Conservation (phyloP, 2,797 vertebrate genomes). For the Remorina albescens region DNA sequence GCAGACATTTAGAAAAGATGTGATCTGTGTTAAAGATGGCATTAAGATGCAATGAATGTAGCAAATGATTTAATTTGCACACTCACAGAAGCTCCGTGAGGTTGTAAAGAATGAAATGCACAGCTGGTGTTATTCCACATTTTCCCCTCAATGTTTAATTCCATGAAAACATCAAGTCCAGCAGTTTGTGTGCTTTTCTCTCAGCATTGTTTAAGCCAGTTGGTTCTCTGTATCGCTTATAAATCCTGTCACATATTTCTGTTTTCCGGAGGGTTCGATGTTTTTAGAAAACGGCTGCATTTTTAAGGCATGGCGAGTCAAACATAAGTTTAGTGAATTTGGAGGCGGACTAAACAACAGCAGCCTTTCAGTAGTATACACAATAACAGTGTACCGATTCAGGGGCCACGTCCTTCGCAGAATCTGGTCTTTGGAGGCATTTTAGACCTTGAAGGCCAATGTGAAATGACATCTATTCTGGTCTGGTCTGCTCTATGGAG, state of each 20-base stretch:
- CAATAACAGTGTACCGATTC: too few relatives aligned
- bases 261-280: not conserved
- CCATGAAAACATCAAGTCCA: constrained; percentile 3
- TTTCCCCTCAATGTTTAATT: constrained; percentile 10
- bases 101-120: not conserved
- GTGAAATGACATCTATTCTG: too few relatives aligned
- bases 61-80: constrained; percentile 11
- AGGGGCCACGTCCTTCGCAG: too few relatives aligned
- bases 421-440: too few relatives aligned
- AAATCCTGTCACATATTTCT: constrained; percentile 15
- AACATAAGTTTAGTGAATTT: constrained; percentile 2
- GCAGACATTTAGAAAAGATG: constrained; percentile 41
- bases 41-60: constrained; percentile 13
- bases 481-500: too few relatives aligned
- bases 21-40: constrained; percentile 28
- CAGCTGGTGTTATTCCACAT: not conserved
- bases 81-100: not conserved
- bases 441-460: too few relatives aligned
- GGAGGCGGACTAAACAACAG: too few relatives aligned
- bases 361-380: not conserved
- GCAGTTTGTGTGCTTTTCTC: not conserved
- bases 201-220: not conserved
- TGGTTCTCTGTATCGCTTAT: not conserved
- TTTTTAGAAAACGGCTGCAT: not conserved
- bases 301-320: not conserved